Conservation (phyloP, 2,113 vertebrate genomes). For the Microtus oregoni region DNA sequence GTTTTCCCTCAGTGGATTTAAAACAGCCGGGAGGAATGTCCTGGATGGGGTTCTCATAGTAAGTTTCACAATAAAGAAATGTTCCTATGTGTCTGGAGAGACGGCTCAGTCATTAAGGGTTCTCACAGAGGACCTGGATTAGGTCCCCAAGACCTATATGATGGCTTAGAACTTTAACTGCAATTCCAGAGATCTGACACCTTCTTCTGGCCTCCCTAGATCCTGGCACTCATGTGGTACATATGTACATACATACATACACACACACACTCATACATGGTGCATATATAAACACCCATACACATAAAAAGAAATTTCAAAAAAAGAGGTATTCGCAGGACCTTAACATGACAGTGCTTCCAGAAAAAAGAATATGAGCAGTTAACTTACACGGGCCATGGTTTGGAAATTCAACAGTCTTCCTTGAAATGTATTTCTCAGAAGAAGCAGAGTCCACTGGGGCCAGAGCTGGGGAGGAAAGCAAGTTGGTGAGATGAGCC, state of each 20-base stretch:
- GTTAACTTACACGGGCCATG: conserved; percentile 76
- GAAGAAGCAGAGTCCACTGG: conserved; percentile 32
- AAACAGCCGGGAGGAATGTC: conserved; percentile 10
- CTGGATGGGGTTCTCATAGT: not conserved
- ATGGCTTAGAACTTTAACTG: not conserved
- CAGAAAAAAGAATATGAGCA: conserved; percentile 39
- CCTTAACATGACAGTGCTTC: not conserved
- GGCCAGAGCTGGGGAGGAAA: conserved; percentile 53
- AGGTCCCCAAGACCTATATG: not conserved
- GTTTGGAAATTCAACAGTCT: conserved; percentile 60
- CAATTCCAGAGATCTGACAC: not conserved
- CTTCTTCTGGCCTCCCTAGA: not conserved
- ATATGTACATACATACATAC: not conserved
- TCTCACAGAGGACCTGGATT: not conserved
- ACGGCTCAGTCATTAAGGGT: not conserved
- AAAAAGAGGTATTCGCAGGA: not conserved
- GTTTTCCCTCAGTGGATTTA: not conserved
- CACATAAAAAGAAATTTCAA: not conserved
- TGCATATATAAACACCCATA: not conserved
- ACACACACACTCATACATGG: not conserved
- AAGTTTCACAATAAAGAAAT: conserved; percentile 38
- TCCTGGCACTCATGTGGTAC: not conserved
- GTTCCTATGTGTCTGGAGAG: not conserved
- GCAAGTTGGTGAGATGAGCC: not conserved
- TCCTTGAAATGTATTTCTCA: conserved; percentile 44